Conservation (phyloP, 2,797 vertebrate genomes). For the Astyanax mexicanus region DNA sequence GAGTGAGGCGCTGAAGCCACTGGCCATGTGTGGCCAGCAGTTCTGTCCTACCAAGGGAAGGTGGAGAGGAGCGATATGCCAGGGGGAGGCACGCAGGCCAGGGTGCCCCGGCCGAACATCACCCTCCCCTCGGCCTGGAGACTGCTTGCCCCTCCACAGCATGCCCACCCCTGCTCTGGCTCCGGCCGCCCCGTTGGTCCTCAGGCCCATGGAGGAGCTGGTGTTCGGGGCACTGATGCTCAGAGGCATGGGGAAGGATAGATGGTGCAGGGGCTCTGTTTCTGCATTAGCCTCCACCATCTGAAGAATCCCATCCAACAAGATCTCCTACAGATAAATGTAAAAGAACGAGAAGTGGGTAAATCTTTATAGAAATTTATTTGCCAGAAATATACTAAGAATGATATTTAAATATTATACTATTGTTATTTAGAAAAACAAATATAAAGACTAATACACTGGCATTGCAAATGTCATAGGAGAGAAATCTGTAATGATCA, state of each 20-base stretch:
- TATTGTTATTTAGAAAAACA: no score
- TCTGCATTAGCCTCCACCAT: conserved; percentile 86
- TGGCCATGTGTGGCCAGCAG: conserved; percentile 97
- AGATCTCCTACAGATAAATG: conserved; percentile 80
- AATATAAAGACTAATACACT: no score
- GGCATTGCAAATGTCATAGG: no score
- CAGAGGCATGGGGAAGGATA: conserved; percentile 86
- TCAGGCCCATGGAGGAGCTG: conserved; percentile 70
- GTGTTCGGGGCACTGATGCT: conserved; percentile 55
- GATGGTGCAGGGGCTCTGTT: conserved; percentile 87
- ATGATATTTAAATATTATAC: not conserved
- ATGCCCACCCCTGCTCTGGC: conserved; percentile 76
- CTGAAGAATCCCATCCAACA: conserved; percentile 89
- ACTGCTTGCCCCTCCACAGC: conserved; percentile 81
- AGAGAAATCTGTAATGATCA: no score
- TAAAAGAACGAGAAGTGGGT: not conserved
- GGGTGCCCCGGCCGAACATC: conserved; percentile 74
- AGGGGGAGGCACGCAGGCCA: conserved; percentile 87
- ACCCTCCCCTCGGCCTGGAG: conserved; percentile 73
- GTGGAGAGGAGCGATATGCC: conserved; percentile 91
- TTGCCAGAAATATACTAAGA: no score
- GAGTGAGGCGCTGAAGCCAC: conserved; percentile 92
- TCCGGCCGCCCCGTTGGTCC: conserved; percentile 68
- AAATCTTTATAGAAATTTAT: no score
- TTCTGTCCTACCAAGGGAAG: conserved; percentile 93